Evolutionary conservation across 92 coral and sea anemone genomes (phyloP), one percentile per base, ranked within the genome.

Genomic region (Plumapathes pennacea): DNA sequence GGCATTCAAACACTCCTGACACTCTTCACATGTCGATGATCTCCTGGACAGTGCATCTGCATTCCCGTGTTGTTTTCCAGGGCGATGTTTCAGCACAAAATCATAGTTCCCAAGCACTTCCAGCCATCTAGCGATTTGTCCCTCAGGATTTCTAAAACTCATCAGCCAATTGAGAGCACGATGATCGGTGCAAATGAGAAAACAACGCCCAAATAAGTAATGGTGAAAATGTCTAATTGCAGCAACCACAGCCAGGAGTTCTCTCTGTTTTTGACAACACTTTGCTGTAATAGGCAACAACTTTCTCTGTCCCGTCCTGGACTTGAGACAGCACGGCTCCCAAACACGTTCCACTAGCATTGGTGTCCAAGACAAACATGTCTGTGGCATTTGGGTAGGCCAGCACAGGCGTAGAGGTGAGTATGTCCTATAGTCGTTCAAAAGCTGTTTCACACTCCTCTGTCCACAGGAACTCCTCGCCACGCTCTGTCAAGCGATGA

Each of bases 41-140:
- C 83, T 54, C n/a, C 81, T 59, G 0, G 81, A 62, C 15, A 77
- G 24, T 1, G 90, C 81, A 18, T 83, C 81, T 0, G 85, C 90
- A 38, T 76, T 66, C 0, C 55, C 61, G 36, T 83, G 64, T 2
- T 19, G 5, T 17, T 39, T 33, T 0, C 90, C 85, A 4, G 85
- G 74, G 10, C 72, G 74, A 10, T 83, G 60, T 4, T 15, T 48
- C 19, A 84, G 71, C 11, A 49, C 56, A 24, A 84, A 84, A 37
- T 78, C 55, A 18, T 71, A 57, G 25, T 59, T 54, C 19, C 54
- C 60, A 1, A 78, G 28, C 10, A 71, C 48, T 1, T 67, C 49
- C 1, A 74, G 58, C 86, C 81, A 84, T 4, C 89, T 47, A 1
- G 69, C 67, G 4, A 62, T 29, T 0, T 63, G 2, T 12, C 82